Evolutionary conservation across 2,113 vertebrate genomes (phyloP), one percentile per base, ranked within the genome.

Genomic region (Podilymbus podiceps): DNA sequence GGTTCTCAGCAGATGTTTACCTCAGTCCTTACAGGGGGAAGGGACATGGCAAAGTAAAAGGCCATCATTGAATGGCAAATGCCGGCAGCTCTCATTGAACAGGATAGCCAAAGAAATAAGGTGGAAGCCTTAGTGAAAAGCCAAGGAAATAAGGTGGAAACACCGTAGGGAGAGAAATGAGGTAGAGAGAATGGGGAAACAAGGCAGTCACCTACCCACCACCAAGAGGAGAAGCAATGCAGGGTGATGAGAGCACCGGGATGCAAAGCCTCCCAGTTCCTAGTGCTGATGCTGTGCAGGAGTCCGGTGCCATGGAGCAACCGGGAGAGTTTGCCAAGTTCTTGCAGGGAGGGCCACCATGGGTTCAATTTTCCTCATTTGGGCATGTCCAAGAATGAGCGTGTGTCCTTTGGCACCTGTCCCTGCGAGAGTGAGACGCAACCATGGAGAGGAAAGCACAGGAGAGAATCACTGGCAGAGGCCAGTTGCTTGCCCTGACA

Each of bases 341-440:
- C 33, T 66, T 74, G 40, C 44, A 68, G 46, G 13, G 55, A 81
- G 40, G 23, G 30, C 83, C 81, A 67, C 24, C 59, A 44, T 58
- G 66, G 55, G 53, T 18, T 64, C 27, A 55, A n/a, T 69, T 92
- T 75, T 67, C 69, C 83, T 79, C 89, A n/a, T 68, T 80, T 91
- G 83, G 67, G 21, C 85, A 82, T 44, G 50, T 58, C 35, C 77
- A 82, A 47, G 44, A 79, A 15, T 6, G 2, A 79, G 28, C 0
- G 0, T 59, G 63, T 93, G 58, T 67, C 62, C 55, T 79, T 84
- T 94, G 95, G 76, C 77, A 75, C 17, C 62, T 92, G n/a, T 71
- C 58, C 86, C 84, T 31, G 7, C 2, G 1, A 38, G 24, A 56
- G 40, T 4, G 58, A 74, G 38, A 46, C 0, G 0, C 40, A 71